phyloP scores from a whole-genome alignment of 2,113 vertebrate species.

The Terrapene triunguis region DNA sequence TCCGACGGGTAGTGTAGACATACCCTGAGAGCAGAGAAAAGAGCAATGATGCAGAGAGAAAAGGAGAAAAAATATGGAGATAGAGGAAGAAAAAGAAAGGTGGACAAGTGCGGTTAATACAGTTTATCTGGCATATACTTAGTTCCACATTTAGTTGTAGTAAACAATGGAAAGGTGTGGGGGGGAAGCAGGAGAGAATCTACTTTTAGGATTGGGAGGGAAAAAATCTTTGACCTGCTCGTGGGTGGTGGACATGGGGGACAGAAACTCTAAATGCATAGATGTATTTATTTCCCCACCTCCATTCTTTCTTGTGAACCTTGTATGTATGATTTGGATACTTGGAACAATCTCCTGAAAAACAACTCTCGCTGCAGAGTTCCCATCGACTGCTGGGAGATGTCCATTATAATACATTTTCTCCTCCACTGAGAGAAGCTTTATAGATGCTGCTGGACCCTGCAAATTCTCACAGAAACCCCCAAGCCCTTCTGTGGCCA shows the following conservation, averaged over 20 bases:
- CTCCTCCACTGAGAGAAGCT: slow-evolving; percentile 2
- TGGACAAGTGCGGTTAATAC: not conserved
- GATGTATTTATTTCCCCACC: not conserved
- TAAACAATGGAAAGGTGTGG: not conserved
- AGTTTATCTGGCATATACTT: not conserved
- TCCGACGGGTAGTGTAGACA: no score
- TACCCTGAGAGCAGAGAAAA: not conserved
- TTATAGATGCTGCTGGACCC: slow-evolving; percentile 15
- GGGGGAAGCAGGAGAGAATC: not conserved
- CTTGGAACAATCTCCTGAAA: slow-evolving; percentile 32
- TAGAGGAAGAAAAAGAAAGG: not conserved
- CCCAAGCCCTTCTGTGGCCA: not conserved
- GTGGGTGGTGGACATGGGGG: not conserved
- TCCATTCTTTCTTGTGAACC: slow-evolving; percentile 2
- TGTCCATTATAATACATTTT: slow-evolving; percentile 31
- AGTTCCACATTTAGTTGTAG: not conserved
- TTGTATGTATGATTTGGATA: not conserved
- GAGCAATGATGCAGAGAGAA: not conserved
- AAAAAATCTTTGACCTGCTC: not conserved
- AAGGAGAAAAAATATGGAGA: not conserved
- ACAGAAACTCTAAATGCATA: slow-evolving; percentile 13
- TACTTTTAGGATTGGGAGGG: not conserved
- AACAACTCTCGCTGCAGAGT: slow-evolving; percentile 46
- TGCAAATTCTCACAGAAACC: not conserved
- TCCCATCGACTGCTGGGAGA: slow-evolving; percentile 24